Base-by-base conservation (phyloP, 2,888 invertebrate genomes). In the Muschampia plurimacula region DNA sequence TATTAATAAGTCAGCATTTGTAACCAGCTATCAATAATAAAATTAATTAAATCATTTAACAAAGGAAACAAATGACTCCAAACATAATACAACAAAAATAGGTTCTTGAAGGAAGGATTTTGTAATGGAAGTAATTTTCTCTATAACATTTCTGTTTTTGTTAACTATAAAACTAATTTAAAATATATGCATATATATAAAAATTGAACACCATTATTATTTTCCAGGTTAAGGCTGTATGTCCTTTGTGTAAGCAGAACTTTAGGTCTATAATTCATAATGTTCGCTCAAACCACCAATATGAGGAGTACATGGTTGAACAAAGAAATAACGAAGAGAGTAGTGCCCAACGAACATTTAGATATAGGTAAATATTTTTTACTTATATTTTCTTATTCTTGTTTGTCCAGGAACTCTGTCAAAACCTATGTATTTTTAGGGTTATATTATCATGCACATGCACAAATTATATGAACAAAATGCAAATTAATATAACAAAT, bases 201-300 rank as follows among this genome's bases (percentile, higher is more conserved):
- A n/a, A 2, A 12, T 12, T 49, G 13, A n/a, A 6, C n/a, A 49
- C 10, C 2, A 4, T 12, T 12, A 13, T 32, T 36, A 15, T 39
- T 62, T 95, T 94, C 7, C 85, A 97, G 97, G 97, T 98, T 13
- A 99, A 98, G 91, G 96, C 98, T 0, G 98, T 97, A 84, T 99
- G 99, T 88, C 99, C 99, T 0, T 93, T 99, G 0, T 99, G 99
- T 89, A 99, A 99, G 86, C 97, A 98, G 86, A 95, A 96, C 4
- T 99, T 99, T 88, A 97, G 96, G 81, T 97, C 97, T 8, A 99
- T 99, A 73, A 97, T 99, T 75, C 98, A 99, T 90, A 98, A 98
- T 95, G 97, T 99, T 4, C 96, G 97, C 78, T 97, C 98, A 0
- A 97, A 97, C 85, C 96, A 96, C 77, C 97, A 98, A 81, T 99